phyloP scores from a whole-genome alignment of 2,888 invertebrate species.

The Morpho helenor region DNA sequence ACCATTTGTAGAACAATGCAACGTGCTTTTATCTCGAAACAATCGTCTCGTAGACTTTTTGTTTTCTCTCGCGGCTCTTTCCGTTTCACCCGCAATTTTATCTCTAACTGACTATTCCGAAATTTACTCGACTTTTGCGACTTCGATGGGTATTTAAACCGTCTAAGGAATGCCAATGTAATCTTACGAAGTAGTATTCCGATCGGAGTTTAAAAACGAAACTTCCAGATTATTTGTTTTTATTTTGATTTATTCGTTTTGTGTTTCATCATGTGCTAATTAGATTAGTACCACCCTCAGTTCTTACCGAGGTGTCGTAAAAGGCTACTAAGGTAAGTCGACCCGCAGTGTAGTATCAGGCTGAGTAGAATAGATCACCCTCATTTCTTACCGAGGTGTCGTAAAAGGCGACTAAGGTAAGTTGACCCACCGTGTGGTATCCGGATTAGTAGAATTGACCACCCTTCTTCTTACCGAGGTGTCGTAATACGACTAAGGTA shows the following conservation, averaged over 20 bases:
- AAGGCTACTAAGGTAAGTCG: too few relatives aligned
- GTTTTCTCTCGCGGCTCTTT: constrained; percentile 32
- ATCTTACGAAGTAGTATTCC: constrained; percentile 34
- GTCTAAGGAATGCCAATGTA: constrained; percentile 37
- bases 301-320: too few relatives aligned
- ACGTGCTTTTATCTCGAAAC: constrained; percentile 57
- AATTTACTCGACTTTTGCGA: constrained; percentile 38
- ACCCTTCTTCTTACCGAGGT: too few relatives aligned
- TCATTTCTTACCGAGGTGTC: too few relatives aligned
- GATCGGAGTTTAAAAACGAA: constrained; percentile 30
- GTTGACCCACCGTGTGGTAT: too few relatives aligned
- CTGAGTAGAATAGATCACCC: too few relatives aligned
- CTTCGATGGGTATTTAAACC: constrained; percentile 41
- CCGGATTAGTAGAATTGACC: too few relatives aligned
- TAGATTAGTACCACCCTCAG: too few relatives aligned
- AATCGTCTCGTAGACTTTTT: constrained; percentile 53
- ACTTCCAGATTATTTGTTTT: constrained; percentile 2
- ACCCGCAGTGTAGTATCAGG: too few relatives aligned
- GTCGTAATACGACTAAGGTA: too few relatives aligned
- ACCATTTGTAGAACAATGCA: constrained; percentile 69
- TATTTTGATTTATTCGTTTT: neutral
- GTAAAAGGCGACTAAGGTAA: too few relatives aligned
- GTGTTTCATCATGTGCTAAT: neutral
- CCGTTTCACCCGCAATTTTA: constrained; percentile 37
- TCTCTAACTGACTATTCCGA: constrained; percentile 47